A percentile compares a stretch with the other conserved stretches of the same genome.
Evolutionary conservation across 2,113 vertebrate species (phyloP).

Genomic region (Gymnocephalus cernua): DNA sequence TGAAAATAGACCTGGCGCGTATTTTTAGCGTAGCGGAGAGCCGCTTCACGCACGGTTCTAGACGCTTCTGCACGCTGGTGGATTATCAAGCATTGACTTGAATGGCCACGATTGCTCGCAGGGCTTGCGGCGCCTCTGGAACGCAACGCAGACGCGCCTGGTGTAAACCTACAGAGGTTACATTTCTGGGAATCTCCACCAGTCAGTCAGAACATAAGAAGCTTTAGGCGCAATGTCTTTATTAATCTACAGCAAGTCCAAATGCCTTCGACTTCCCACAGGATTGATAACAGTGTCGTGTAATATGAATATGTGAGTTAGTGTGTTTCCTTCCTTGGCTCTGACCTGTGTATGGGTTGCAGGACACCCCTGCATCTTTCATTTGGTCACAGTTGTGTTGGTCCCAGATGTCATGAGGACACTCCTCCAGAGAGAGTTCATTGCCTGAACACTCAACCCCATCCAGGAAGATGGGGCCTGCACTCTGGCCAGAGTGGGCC

Average conservation of each 20-base stretch:
- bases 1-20: too few species aligned
- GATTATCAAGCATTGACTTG: too few species aligned
- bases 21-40: too few species aligned
- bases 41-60: too few species aligned
- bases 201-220: not conserved
- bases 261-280: not conserved
- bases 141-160: too few species aligned
- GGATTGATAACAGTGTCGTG: not conserved
- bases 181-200: not conserved
- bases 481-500: constrained; percentile 85
- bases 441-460: constrained; percentile 87
- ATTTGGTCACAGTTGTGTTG: constrained; percentile 88
- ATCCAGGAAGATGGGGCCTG: constrained; percentile 86
- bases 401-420: constrained; percentile 86
- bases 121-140: too few species aligned
- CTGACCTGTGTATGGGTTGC: constrained; percentile 83
- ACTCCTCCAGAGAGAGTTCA: constrained; percentile 87
- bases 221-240: not conserved
- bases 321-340: not conserved
- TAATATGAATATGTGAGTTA: not conserved
- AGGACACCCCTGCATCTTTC: constrained; percentile 87
- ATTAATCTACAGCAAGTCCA: not conserved
- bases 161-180: not conserved
- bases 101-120: too few species aligned
- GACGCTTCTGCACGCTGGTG: too few species aligned